Percentiles rank a stretch among this genome's conserved stretches.
These are phyloP conservation scores for Poecilia gillii DNA, from an alignment of 2,797 vertebrate species.

Conservation along the genomic window DNA sequence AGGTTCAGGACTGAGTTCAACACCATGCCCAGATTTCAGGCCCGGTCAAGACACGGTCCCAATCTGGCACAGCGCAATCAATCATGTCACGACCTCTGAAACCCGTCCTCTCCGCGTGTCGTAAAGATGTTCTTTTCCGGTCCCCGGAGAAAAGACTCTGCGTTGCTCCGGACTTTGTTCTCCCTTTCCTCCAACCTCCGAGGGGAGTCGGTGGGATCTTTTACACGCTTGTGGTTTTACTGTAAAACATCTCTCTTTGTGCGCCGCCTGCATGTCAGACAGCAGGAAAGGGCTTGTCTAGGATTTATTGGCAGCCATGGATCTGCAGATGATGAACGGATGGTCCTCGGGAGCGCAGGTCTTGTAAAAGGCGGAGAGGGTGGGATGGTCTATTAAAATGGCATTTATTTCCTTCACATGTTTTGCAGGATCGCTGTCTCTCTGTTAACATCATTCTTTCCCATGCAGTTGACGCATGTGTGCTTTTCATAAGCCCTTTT, in stretches of 20 bases:
- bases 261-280: slow-evolving; percentile 59
- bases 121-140: slow-evolving; percentile 50
- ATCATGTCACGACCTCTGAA: slow-evolving; percentile 56
- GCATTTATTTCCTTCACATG: slow-evolving; percentile 66
- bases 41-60: slow-evolving; percentile 11
- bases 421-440: slow-evolving; percentile 28
- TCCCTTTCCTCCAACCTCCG: slow-evolving; percentile 6
- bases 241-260: slow-evolving; percentile 71
- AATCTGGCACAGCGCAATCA: slow-evolving; percentile 43
- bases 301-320: slow-evolving; percentile 70
- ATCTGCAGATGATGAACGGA: slow-evolving; percentile 70
- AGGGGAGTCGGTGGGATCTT: slow-evolving; percentile 57
- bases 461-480: slow-evolving; percentile 8
- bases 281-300: slow-evolving; percentile 69
- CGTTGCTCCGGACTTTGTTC: slow-evolving; percentile 48
- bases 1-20: no score
- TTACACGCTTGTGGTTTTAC: slow-evolving; percentile 71
- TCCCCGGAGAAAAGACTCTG: slow-evolving; percentile 57
- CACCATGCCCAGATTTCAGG: no score
- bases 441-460: slow-evolving; percentile 13
- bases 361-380: slow-evolving; percentile 64
- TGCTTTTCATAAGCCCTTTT: slow-evolving; percentile 20
- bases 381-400: slow-evolving; percentile 48
- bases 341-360: slow-evolving; percentile 48
- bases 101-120: slow-evolving; percentile 42